phyloP scores from a whole-genome alignment of 2,113 vertebrate genomes.

The Lanius collurio region DNA sequence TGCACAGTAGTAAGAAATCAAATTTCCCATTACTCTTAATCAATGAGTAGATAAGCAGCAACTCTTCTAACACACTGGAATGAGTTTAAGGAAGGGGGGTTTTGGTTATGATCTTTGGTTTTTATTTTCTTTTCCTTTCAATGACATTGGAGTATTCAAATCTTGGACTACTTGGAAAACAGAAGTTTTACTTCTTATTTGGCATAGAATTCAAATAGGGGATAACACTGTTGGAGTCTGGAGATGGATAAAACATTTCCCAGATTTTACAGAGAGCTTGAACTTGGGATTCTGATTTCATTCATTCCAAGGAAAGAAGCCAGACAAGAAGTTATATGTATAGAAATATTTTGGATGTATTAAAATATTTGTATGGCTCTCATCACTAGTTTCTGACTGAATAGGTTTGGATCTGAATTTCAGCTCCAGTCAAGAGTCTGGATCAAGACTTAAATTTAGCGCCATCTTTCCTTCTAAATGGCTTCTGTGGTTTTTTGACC shows the following conservation, averaged over 20 bases:
- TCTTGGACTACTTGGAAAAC: not conserved
- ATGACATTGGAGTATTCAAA: not conserved
- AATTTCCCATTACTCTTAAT: not conserved
- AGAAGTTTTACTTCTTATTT: not conserved
- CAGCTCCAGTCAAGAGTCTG: not conserved
- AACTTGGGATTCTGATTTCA: not conserved
- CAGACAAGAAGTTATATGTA: not conserved
- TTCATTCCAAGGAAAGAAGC: not conserved
- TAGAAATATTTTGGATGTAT: not conserved
- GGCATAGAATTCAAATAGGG: not conserved
- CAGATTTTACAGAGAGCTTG: not conserved
- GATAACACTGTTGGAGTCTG: not conserved
- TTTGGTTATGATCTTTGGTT: not conserved
- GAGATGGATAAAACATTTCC: not conserved
- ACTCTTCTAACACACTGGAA: not conserved
- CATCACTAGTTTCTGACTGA: not conserved
- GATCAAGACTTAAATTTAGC: not conserved
- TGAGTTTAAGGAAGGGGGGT: fast-evolving
- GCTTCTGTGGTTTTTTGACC: not conserved
- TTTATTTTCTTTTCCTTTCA: not conserved
- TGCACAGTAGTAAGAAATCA: not conserved
- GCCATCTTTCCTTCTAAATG: not conserved
- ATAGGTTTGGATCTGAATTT: not conserved
- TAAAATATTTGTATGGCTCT: not conserved
- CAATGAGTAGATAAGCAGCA: not conserved